Evolutionary conservation across 2,113 vertebrate species (phyloP).

Genomic region (Sturnus vulgaris): DNA sequence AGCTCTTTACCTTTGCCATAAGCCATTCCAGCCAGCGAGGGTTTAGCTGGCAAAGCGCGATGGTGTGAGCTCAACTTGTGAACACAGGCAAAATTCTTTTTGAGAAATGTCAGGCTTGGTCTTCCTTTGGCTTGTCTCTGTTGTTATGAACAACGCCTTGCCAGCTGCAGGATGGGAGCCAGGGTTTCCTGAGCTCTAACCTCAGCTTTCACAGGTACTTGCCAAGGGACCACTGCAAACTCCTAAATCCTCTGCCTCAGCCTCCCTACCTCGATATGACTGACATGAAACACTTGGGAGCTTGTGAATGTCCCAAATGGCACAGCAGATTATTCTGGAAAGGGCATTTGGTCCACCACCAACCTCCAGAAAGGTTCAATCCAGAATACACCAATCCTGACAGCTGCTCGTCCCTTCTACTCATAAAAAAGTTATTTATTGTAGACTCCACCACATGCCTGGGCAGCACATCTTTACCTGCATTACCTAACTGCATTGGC

Average conservation of each 20-base stretch:
- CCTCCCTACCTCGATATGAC: accelerated
- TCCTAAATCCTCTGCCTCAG: background rate
- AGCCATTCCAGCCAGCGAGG: background rate
- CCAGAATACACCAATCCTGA: background rate
- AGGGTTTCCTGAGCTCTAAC: background rate
- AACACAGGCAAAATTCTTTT: background rate
- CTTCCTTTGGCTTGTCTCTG: background rate
- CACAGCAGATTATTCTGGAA: background rate
- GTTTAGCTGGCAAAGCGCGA: background rate
- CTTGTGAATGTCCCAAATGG: background rate
- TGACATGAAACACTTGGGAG: accelerated
- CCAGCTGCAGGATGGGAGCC: background rate
- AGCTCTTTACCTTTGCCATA: background rate
- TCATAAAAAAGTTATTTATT: background rate
- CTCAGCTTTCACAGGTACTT: background rate
- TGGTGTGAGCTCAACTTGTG: background rate
- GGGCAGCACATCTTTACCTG: background rate
- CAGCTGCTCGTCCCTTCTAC: background rate
- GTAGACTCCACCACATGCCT: background rate
- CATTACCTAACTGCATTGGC: background rate
- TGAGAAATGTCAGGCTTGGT: background rate
- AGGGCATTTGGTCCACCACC: background rate
- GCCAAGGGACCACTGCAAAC: background rate
- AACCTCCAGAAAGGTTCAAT: background rate
- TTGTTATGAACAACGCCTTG: background rate